Conservation (phyloP, 1,140 invertebrate genomes). For the Coenobita brevimanus region DNA sequence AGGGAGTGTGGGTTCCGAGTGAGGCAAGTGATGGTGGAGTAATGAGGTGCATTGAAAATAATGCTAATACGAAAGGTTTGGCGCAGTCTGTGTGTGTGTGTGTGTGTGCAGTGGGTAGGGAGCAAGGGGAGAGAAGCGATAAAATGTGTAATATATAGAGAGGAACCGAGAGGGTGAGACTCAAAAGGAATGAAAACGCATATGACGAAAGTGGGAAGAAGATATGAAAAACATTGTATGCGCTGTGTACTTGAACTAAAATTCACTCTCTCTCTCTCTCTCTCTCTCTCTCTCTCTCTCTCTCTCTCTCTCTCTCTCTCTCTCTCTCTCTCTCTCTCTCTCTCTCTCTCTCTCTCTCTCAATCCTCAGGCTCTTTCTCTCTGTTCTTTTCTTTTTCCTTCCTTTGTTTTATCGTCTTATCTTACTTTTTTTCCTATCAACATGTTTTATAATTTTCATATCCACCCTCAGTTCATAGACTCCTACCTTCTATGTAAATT, state of each 20-base stretch:
- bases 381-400: neutral
- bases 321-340: conserved; percentile 17
- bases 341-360: neutral
- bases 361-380: neutral
- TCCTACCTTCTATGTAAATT: neutral
- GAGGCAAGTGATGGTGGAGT: too few relatives aligned
- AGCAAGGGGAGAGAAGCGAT: too few relatives aligned
- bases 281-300: neutral
- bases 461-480: neutral
- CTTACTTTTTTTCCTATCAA: neutral
- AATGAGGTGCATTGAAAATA: too few relatives aligned
- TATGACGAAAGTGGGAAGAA: neutral
- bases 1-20: too few relatives aligned
- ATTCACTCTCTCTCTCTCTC: neutral
- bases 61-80: too few relatives aligned
- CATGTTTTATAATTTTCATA: neutral
- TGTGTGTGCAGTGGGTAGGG: too few relatives aligned
- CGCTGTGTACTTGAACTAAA: too few relatives aligned
- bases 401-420: neutral
- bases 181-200: neutral
- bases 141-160: too few relatives aligned
- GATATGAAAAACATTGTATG: too few relatives aligned
- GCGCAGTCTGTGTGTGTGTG: too few relatives aligned
- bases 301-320: neutral
- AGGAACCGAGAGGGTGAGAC: too few relatives aligned